Conservation (phyloP, 2,888 invertebrate species). For the Euzetes globulus region DNA sequence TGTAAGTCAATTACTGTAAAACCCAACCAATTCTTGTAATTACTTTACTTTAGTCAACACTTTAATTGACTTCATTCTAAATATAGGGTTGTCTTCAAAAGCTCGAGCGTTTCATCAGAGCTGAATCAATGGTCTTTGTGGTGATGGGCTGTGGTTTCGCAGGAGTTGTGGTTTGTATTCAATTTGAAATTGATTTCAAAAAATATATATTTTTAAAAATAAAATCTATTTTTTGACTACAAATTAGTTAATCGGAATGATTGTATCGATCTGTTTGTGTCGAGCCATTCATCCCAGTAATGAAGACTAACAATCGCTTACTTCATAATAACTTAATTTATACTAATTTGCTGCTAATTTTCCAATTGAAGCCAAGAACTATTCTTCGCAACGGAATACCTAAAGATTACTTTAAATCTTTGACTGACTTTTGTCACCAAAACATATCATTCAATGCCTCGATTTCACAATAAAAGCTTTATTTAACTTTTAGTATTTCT, state of each 20-base stretch:
- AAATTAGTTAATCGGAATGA: conserved; percentile 39
- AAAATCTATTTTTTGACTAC: neutral
- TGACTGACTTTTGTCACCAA: too few relatives aligned
- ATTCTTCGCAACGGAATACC: too few relatives aligned
- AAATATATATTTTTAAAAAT: neutral
- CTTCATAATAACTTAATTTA: too few relatives aligned
- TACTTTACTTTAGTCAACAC: neutral
- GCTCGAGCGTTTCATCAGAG: conserved; percentile 40
- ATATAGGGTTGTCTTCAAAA: conserved; percentile 39
- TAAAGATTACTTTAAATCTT: neutral
- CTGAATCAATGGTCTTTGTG: conserved; percentile 40
- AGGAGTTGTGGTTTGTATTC: conserved; percentile 38
- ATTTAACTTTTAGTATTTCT: too few relatives aligned
- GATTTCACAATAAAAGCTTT: too few relatives aligned
- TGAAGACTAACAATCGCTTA: neutral
- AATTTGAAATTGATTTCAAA: neutral
- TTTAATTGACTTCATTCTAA: neutral
- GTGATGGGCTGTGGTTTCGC: conserved; percentile 41
- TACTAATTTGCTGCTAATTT: too few relatives aligned
- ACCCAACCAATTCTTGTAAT: neutral
- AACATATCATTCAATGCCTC: too few relatives aligned
- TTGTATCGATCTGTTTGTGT: conserved; percentile 40
- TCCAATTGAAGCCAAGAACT: too few relatives aligned
- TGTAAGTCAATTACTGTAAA: conserved; percentile 32
- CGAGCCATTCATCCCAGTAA: neutral